Conservation (phyloP, 2,888 invertebrate genomes). For the Polydrusus cervinus region DNA sequence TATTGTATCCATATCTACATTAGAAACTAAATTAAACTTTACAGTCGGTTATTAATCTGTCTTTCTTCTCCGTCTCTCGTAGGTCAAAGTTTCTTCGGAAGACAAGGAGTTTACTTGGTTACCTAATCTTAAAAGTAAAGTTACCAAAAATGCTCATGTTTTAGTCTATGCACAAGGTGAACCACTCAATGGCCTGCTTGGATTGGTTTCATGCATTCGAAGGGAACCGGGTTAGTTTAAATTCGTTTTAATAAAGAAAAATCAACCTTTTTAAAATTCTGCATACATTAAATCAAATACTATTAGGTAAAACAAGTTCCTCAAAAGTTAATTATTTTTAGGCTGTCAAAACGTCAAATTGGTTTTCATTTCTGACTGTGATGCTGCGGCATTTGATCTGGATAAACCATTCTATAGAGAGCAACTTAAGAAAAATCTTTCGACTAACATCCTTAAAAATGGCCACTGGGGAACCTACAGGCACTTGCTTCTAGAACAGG, state of each 20-base stretch:
- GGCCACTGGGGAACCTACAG: slow-evolving; percentile 80
- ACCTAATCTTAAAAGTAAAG: slow-evolving; percentile 68
- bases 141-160: slow-evolving; percentile 72
- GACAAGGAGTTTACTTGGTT: slow-evolving; percentile 70
- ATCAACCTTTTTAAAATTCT: not conserved
- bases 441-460: slow-evolving; percentile 83
- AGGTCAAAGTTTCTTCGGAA: slow-evolving; percentile 38
- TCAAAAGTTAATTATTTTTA: not conserved
- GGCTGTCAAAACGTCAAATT: slow-evolving; percentile 68
- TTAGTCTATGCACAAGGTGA: slow-evolving; percentile 79
- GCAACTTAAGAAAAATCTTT: slow-evolving; percentile 82
- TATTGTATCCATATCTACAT: too few species aligned
- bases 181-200: slow-evolving; percentile 85
- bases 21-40: too few species aligned
- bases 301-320: not conserved
- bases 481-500: slow-evolving; percentile 80
- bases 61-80: not conserved
- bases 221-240: slow-evolving; percentile 72
- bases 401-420: slow-evolving; percentile 74
- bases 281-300: not conserved
- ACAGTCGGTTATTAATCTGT: too few species aligned
- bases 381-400: slow-evolving; percentile 79
- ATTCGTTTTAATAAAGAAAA: not conserved
- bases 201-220: slow-evolving; percentile 81
- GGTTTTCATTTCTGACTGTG: slow-evolving; percentile 73